Percentiles rank a stretch among this genome's conserved stretches.
phyloP scores from a whole-genome alignment of 2,888 invertebrate species.

The Caenorhabditis sp. region DNA sequence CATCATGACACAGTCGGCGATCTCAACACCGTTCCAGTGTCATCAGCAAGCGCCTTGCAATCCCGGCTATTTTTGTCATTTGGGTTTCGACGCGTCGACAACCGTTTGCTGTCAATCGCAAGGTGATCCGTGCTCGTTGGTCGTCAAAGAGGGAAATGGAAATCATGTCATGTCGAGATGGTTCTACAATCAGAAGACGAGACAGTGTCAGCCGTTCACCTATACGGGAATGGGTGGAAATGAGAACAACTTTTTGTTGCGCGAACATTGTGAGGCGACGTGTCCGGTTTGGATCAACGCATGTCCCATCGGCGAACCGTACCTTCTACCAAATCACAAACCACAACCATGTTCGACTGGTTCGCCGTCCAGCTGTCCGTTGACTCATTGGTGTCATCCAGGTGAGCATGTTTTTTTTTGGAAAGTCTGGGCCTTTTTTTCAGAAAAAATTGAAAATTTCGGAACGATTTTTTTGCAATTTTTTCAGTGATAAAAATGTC shows the following conservation, averaged over 20 bases:
- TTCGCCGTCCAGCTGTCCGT: conserved; percentile 42
- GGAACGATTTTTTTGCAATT: no score
- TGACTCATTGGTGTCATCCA: conserved; percentile 62
- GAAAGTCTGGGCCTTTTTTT: no score
- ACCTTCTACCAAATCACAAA: conserved; percentile 45
- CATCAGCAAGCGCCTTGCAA: conserved; percentile 52
- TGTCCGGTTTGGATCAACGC: conserved; percentile 66
- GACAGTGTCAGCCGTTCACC: conserved; percentile 61
- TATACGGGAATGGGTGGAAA: conserved; percentile 65
- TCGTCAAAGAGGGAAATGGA: conserved; percentile 51
- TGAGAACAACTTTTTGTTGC: conserved; percentile 65
- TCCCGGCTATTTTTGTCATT: conserved; percentile 61
- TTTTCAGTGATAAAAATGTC: no score
- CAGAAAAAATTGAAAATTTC: no score
- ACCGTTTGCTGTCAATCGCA: conserved; percentile 65
- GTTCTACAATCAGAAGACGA: conserved; percentile 54
- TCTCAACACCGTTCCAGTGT: conserved; percentile 56
- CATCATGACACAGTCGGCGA: conserved; percentile 42
- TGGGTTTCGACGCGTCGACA: conserved; percentile 62
- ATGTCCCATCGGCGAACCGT: conserved; percentile 63
- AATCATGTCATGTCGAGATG: conserved; percentile 45
- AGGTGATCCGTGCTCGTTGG: conserved; percentile 55
- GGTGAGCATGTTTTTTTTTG: no score
- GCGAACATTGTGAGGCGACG: conserved; percentile 62
- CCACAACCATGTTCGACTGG: conserved; percentile 34